These are phyloP conservation scores for Phortica variegata DNA, from an alignment of 1,140 invertebrate species.

Conservation along the genomic window DNA sequence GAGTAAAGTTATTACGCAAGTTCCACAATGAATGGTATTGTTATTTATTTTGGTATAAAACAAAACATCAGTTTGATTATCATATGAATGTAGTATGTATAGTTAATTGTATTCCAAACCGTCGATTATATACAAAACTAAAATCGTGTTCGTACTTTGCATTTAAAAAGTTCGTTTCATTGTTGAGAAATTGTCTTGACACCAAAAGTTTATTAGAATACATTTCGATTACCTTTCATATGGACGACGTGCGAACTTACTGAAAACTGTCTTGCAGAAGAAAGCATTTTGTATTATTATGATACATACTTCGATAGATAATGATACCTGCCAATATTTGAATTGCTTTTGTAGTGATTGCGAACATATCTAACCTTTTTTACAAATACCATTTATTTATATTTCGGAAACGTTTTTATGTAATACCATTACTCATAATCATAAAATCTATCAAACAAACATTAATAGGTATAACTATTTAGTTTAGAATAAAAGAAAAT, in stretches of 20 bases:
- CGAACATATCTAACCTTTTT: constrained; percentile 58
- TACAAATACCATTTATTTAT: too few relatives aligned
- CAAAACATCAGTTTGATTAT: constrained; percentile 61
- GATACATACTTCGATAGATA: too few relatives aligned
- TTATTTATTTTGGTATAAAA: constrained; percentile 68
- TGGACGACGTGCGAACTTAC: constrained; percentile 62
- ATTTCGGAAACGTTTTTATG: constrained; percentile 52
- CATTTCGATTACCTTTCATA: constrained; percentile 64
- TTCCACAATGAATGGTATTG: constrained; percentile 72
- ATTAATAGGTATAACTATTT: constrained; percentile 26
- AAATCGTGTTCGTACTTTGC: constrained; percentile 63
- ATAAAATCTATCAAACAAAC: too few relatives aligned
- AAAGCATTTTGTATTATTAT: too few relatives aligned
- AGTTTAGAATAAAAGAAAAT: too few relatives aligned
- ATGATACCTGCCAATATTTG: constrained; percentile 37
- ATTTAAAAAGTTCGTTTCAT: constrained; percentile 61
- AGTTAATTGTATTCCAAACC: constrained; percentile 63
- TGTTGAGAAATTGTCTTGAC: constrained; percentile 66
- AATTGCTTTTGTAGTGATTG: constrained; percentile 61
- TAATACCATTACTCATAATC: too few relatives aligned
- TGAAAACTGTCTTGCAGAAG: too few relatives aligned
- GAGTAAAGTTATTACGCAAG: constrained; percentile 57
- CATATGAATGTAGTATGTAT: constrained; percentile 65
- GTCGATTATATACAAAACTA: constrained; percentile 63
- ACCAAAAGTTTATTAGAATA: constrained; percentile 71